Conservation (phyloP, 2,888 invertebrate species). For the Netelia inedita region DNA sequence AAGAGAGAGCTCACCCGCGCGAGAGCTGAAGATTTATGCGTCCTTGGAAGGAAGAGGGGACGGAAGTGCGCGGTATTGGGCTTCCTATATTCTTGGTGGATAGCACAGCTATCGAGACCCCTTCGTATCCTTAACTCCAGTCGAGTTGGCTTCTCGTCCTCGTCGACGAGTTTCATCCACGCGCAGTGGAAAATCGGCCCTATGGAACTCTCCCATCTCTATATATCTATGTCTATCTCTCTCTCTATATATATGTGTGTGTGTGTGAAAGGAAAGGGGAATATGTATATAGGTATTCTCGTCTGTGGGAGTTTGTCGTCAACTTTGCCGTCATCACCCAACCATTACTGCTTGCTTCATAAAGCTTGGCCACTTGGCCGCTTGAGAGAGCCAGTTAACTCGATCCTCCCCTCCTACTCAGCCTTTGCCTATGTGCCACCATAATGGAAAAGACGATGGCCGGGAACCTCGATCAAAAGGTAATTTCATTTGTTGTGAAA, state of each 20-base stretch:
- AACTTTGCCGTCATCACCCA: conserved; percentile 57
- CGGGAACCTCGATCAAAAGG: no score
- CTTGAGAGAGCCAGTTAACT: conserved; percentile 53
- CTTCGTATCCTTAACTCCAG: conserved; percentile 76
- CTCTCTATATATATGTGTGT: no score
- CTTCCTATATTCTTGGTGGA: conserved; percentile 79
- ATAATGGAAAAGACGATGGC: no score
- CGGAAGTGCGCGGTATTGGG: conserved; percentile 82
- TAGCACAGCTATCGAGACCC: conserved; percentile 67
- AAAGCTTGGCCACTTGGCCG: conserved; percentile 75
- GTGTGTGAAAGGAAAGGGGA: neutral
- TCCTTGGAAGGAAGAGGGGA: conserved; percentile 77
- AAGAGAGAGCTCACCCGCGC: conserved; percentile 63
- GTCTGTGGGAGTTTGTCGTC: conserved; percentile 22
- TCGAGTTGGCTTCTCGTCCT: conserved; percentile 74
- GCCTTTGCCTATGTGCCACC: no score
- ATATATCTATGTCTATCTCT: neutral
- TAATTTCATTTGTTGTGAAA: no score
- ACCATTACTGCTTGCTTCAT: conserved; percentile 77
- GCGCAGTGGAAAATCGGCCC: neutral
- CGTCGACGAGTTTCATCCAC: conserved; percentile 34
- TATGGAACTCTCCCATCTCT: conserved; percentile 6
- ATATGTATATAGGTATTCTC: conserved; percentile 6
- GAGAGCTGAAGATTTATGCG: conserved; percentile 81
- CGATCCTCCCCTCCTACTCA: conserved; percentile 47